A percentile compares a stretch with the other conserved stretches of the same genome.
Evolutionary conservation across 2,888 invertebrate genomes (phyloP).

Genomic region (Thera obeliscata): DNA sequence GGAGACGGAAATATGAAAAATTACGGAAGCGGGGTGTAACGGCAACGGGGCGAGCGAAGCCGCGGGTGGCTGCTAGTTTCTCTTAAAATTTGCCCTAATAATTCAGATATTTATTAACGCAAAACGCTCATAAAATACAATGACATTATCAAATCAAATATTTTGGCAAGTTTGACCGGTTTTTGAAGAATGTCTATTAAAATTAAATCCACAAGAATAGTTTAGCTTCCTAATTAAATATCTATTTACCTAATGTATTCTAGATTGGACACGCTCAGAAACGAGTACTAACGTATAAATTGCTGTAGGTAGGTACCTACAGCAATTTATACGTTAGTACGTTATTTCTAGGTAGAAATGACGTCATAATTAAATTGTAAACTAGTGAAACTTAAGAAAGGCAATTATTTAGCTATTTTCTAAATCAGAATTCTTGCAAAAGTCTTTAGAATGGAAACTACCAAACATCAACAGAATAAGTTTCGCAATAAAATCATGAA

Average conservation of each 20-base stretch:
- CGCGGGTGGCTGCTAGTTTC: too few relatives aligned
- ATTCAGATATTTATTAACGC: too few relatives aligned
- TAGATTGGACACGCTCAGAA: not conserved
- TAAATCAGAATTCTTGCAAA: not conserved
- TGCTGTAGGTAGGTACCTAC: too few relatives aligned
- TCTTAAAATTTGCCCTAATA: too few relatives aligned
- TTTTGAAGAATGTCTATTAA: not conserved
- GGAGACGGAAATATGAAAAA: too few relatives aligned
- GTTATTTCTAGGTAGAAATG: too few relatives aligned
- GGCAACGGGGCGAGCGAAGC: too few relatives aligned
- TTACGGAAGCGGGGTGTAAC: too few relatives aligned
- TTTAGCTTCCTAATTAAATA: not conserved
- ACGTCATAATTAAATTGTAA: too few relatives aligned
- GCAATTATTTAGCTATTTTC: not conserved
- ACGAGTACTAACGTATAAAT: too few relatives aligned
- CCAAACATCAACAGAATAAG: not conserved
- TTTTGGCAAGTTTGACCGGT: not conserved
- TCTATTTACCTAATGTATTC: not conserved
- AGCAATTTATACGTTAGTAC: too few relatives aligned
- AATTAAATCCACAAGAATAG: not conserved
- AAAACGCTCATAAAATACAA: not conserved
- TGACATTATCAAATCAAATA: not conserved
- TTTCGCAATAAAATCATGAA: constrained; percentile 20
- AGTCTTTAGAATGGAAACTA: not conserved
- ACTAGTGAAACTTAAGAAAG: too few relatives aligned